Evolutionary conservation across 2,797 vertebrate species (phyloP).

Genomic region (Eremophila alpestris): DNA sequence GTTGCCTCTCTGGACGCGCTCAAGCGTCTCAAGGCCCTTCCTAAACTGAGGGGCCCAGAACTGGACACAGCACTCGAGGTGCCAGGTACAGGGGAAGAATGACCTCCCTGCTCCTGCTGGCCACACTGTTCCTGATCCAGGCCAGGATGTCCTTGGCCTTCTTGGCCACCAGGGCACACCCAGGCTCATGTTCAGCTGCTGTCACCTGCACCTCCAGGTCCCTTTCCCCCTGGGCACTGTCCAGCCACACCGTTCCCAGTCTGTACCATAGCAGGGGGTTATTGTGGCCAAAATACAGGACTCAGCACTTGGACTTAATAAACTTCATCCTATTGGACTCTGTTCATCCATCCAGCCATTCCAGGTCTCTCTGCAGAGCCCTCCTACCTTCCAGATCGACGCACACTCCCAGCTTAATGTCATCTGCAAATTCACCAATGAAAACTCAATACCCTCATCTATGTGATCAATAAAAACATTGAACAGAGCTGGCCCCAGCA

Average conservation of each 20-base stretch:
- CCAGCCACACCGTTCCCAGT: neutral
- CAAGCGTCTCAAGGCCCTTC: fast-evolving
- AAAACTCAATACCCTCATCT: neutral
- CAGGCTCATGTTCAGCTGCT: neutral
- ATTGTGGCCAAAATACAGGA: neutral
- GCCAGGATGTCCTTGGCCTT: neutral
- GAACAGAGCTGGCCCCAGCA: neutral
- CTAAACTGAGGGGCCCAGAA: neutral
- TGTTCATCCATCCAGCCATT: neutral
- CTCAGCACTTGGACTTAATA: fast-evolving
- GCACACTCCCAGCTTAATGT: too few species aligned
- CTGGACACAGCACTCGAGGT: neutral
- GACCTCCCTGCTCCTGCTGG: neutral
- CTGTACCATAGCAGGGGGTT: neutral
- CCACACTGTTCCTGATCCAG: neutral
- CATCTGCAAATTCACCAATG: neutral
- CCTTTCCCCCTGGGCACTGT: too few species aligned
- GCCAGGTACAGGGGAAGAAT: neutral
- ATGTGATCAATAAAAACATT: neutral
- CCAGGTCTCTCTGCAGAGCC: neutral
- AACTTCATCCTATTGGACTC: neutral
- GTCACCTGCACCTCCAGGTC: too few species aligned
- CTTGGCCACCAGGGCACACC: neutral
- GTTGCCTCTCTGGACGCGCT: fast-evolving
- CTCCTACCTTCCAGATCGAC: too few species aligned